Conservation (phyloP, 1,140 invertebrate genomes). For the Conus betulinus region DNA sequence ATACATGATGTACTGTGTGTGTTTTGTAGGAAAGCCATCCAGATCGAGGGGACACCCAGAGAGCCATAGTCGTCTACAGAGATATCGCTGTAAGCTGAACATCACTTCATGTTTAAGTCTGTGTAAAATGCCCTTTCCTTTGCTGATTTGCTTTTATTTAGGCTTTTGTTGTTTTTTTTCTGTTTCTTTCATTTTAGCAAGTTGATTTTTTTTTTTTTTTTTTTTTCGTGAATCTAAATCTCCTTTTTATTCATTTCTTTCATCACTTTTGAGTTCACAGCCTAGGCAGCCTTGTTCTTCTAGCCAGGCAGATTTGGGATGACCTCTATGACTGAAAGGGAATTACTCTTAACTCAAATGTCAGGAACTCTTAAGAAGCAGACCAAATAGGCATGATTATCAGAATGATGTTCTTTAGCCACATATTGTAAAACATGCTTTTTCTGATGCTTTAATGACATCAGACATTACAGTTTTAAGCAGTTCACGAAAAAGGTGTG, state of each 20-base stretch:
- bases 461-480: too few species aligned
- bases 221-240: neutral
- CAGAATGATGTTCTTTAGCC: too few species aligned
- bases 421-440: too few species aligned
- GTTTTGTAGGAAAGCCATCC: slow-evolving; percentile 87
- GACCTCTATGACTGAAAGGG: too few species aligned
- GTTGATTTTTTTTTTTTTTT: neutral
- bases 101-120: neutral
- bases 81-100: slow-evolving; percentile 89
- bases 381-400: too few species aligned
- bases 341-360: too few species aligned
- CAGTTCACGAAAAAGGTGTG: too few species aligned
- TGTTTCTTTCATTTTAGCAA: neutral
- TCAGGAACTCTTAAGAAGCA: too few species aligned
- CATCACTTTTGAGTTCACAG: too few species aligned
- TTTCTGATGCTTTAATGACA: too few species aligned
- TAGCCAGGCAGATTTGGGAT: too few species aligned
- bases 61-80: slow-evolving; percentile 94
- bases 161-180: neutral
- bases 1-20: neutral
- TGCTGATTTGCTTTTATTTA: neutral
- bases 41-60: slow-evolving; percentile 96
- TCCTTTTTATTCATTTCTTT: neutral
- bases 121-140: neutral
- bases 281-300: too few species aligned